Evolutionary conservation across 2,888 invertebrate genomes (phyloP), one percentile per base, ranked within the genome.

Genomic region (Tupiocoris notatus): DNA sequence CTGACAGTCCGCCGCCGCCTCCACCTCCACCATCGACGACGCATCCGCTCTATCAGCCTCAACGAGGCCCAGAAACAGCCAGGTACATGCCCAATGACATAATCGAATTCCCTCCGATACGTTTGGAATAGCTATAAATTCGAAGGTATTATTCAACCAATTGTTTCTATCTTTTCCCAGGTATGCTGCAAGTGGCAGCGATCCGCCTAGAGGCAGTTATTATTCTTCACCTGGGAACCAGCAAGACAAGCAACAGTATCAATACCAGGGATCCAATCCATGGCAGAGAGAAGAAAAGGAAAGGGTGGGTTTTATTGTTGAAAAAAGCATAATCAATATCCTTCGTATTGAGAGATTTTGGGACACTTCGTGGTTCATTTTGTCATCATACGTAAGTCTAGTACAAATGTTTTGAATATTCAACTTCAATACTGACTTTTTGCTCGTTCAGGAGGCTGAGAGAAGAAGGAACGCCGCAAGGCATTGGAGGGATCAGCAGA

Each of bases 261-360:
- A 84, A 64, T 85, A 81, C 76, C 82, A 85, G 77, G 85, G 85
- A 24, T 84, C 90, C 81, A 94, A 93, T 87, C 95, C 96, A 0
- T 96, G 96, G 96, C 94, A 95, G 82, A 87, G 95, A 23, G 96
- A 96, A 86, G 95, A 95, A 84, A 90, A 92, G 81, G 96, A 96
- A 86, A 90, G 92, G 81, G 89, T 86, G 82, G 79, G 79, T 57
- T 59, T 59, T 20, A n/a, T n/a, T n/a, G n/a, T n/a, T n/a, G n/a
- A n/a, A n/a, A n/a, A n/a, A n/a, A n/a, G n/a, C n/a, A n/a, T n/a
- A n/a, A n/a, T n/a, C n/a, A n/a, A n/a, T n/a, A n/a, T n/a, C n/a
- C n/a, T n/a, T n/a, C n/a, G n/a, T n/a, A n/a, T n/a, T n/a, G n/a
- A n/a, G n/a, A n/a, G n/a, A n/a, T n/a, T n/a, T n/a, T n/a, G n/a